Base-by-base conservation (phyloP, 2,888 invertebrate species). In the Apodemia zela region DNA sequence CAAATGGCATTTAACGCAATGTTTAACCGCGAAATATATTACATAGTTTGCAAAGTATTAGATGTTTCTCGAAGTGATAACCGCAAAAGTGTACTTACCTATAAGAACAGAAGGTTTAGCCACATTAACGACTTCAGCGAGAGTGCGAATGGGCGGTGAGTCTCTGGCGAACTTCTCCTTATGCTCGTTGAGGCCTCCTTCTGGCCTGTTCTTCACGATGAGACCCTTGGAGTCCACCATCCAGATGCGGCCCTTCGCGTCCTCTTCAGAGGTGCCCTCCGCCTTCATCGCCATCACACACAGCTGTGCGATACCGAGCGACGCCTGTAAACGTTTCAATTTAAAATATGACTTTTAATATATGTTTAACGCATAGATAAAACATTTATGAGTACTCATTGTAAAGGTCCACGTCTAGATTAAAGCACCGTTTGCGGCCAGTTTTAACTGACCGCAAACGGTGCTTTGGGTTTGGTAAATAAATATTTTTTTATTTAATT, bases 171-270 rank as follows among this genome's bases (percentile, higher is more conserved):
- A 99, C 65, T 93, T 93, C 65, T 92, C 88, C 84, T 98, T 98
- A 83, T 98, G 97, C 65, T 94, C 95, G 66, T 93, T 94, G 58
- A 97, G 75, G 0, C 97, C 96, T 11, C 97, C 97, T 70, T 94
- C 94, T 7, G 97, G 97, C 59, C 98, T 70, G 86, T 97, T 91
- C 84, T 95, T 96, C 0, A 98, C 98, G 78, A 99, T 95, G 21
- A 99, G 93, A 0, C 99, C 99, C 76, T 96, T 97, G 29, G 98
- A 98, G 89, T 99, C 99, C 60, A 99, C 97, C 95, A 99, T 94
- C 96, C 96, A 99, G 76, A 99, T 97, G 77, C 95, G 95, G 2
- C 84, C 84, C 65, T 94, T 93, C 0, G 99, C 99, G 7, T 96
- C 96, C 35, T 93, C 93, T 25, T 95, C 94, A 0, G 93, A 78